Evolutionary conservation across 2,113 vertebrate species (phyloP).

Genomic region (Chauna torquata): DNA sequence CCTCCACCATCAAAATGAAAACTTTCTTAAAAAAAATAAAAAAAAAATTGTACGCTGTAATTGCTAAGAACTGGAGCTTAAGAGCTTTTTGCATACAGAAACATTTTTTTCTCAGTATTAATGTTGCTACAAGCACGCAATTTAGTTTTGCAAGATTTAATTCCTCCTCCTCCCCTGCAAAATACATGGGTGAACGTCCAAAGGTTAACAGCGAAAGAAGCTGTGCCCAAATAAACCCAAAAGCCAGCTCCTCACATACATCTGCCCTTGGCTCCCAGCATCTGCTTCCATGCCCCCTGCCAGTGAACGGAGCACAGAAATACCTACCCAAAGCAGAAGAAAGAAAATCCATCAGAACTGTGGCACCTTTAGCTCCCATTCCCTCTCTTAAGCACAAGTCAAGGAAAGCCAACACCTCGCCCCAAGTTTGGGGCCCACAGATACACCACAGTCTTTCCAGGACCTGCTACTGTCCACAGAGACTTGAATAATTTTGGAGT

Average conservation of each 20-base stretch:
- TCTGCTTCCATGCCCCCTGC: background rate
- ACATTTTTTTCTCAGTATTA: background rate
- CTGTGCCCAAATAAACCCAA: background rate
- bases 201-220: background rate
- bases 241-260: background rate
- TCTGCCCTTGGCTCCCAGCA: background rate
- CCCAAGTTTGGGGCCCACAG: background rate
- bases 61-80: background rate
- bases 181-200: background rate
- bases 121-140: background rate
- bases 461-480: background rate
- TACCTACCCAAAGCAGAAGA: background rate
- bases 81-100: background rate
- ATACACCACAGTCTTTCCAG: background rate
- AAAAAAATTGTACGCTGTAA: background rate
- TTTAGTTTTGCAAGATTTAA: background rate
- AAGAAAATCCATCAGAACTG: background rate
- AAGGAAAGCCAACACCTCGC: background rate
- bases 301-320: background rate
- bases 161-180: background rate
- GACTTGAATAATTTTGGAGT: background rate
- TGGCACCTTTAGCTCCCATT: background rate
- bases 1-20: background rate
- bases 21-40: background rate
- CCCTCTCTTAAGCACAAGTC: background rate